Evolutionary conservation across 2,797 vertebrate genomes (phyloP).

Genomic region (Cynopterus sphinx): DNA sequence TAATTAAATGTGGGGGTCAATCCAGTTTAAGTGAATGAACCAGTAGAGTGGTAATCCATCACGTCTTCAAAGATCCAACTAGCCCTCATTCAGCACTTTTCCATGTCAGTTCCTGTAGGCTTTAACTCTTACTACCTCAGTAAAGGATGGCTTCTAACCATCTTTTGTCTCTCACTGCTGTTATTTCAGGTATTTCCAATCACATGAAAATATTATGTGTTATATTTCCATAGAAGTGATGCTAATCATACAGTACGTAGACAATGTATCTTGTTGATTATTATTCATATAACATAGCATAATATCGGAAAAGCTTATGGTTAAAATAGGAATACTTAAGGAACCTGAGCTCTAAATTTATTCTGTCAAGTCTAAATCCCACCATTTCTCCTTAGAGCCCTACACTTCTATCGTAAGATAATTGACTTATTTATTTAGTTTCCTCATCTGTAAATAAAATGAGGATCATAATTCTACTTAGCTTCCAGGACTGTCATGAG

Average conservation of each 20-base stretch:
- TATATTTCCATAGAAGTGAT: not conserved
- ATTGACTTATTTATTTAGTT: not conserved
- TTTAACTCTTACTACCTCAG: not conserved
- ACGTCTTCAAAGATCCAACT: not conserved
- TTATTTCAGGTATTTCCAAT: not conserved
- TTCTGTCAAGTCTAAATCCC: not conserved
- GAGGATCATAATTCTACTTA: not conserved
- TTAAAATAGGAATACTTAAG: not conserved
- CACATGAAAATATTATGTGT: not conserved
- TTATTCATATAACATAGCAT: not conserved
- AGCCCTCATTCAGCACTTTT: not conserved
- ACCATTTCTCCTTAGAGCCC: not conserved
- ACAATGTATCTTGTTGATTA: not conserved
- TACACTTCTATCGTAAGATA: not conserved
- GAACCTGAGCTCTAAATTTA: not conserved
- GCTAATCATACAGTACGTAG: not conserved
- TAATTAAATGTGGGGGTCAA: not conserved
- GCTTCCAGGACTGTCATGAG: not conserved
- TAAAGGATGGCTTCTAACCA: no score
- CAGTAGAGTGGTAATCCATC: not conserved
- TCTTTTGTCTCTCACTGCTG: not conserved
- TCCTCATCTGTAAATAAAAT: not conserved
- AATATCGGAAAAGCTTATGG: not conserved
- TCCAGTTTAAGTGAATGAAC: not conserved
- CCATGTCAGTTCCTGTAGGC: not conserved